phyloP scores from a whole-genome alignment of 2,888 invertebrate species.

The Papilio gigon region DNA sequence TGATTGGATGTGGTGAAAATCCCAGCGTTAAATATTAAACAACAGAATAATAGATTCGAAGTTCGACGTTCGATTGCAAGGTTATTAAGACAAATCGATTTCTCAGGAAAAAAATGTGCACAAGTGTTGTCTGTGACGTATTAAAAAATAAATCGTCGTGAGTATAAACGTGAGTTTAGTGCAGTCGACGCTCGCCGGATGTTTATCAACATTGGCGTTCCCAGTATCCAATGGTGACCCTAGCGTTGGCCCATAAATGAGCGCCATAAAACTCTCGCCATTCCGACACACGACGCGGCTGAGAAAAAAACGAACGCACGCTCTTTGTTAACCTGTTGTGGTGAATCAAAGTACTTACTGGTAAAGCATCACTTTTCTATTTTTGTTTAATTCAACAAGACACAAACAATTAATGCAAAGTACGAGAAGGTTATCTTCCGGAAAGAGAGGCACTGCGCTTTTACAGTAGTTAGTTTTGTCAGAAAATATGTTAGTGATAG shows the following conservation, averaged over 20 bases:
- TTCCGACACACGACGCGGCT: conserved; percentile 41
- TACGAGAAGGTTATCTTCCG: too few species aligned
- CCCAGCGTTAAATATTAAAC: neutral
- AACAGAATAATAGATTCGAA: conserved; percentile 1
- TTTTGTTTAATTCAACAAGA: conserved; percentile 20
- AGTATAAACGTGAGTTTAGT: conserved; percentile 11
- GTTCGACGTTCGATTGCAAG: conserved; percentile 15
- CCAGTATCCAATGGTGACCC: conserved; percentile 39
- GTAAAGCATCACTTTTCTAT: conserved; percentile 7
- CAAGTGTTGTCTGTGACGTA: conserved; percentile 5
- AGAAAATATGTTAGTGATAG: too few species aligned
- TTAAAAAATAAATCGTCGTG: neutral
- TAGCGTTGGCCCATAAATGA: conserved; percentile 52
- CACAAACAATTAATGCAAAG: neutral
- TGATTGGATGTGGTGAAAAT: neutral
- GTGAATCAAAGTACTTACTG: conserved; percentile 34
- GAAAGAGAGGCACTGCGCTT: too few species aligned
- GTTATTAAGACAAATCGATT: conserved; percentile 17
- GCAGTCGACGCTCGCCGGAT: conserved; percentile 25
- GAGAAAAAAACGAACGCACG: conserved; percentile 35
- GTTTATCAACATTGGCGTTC: conserved; percentile 34
- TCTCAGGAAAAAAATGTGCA: conserved; percentile 4
- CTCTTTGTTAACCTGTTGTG: conserved; percentile 26
- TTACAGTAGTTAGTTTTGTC: too few species aligned
- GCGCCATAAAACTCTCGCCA: conserved; percentile 53